Evolutionary conservation across 2,113 vertebrate genomes (phyloP).

Genomic region (Indri indri): DNA sequence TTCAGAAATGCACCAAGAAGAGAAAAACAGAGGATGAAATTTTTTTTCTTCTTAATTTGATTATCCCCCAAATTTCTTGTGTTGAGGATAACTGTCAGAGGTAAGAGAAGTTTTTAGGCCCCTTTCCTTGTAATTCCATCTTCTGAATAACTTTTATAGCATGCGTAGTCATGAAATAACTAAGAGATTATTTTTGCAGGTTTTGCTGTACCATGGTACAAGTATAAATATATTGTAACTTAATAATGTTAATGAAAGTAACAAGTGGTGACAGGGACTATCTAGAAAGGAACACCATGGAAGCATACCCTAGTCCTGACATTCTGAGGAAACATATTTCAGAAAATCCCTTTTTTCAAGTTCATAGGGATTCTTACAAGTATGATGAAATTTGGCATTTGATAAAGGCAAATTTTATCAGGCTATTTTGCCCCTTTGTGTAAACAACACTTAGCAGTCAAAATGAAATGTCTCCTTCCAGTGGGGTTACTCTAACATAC

Average conservation of each 20-base stretch:
- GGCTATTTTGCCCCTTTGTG: neutral
- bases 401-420: neutral
- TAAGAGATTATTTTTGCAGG: conserved; percentile 17
- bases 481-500: neutral
- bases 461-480: neutral
- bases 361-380: neutral
- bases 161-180: conserved; percentile 42
- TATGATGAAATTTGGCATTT: conserved; percentile 33
- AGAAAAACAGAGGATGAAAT: conserved; percentile 77
- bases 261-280: neutral
- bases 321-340: neutral
- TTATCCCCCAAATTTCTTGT: conserved; percentile 63
- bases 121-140: conserved; percentile 48
- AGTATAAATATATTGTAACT: conserved; percentile 39
- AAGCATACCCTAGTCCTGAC: neutral
- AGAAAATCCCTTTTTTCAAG: neutral
- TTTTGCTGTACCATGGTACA: neutral
- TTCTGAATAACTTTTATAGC: conserved; percentile 58
- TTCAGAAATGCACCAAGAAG: conserved; percentile 71
- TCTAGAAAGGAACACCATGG: neutral
- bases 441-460: neutral
- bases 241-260: neutral
- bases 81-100: conserved; percentile 71
- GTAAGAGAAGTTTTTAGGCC: conserved; percentile 58
- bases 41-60: conserved; percentile 63